phyloP scores from a whole-genome alignment of 2,888 invertebrate genomes.

The Pemphredon lugubris region DNA sequence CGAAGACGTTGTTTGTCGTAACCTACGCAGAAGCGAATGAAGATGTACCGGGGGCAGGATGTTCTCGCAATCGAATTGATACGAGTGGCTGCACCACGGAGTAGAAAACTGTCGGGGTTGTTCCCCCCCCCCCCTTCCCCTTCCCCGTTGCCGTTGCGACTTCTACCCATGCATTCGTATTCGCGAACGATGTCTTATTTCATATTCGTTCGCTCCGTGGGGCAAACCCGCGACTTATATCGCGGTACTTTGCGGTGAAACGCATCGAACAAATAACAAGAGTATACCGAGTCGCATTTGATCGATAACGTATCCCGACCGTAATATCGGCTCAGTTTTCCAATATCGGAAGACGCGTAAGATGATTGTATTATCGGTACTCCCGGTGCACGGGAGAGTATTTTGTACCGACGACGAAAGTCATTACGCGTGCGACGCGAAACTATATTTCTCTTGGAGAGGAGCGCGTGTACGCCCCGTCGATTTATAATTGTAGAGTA shows the following conservation, averaged over 20 bases:
- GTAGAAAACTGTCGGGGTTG: constrained; percentile 17
- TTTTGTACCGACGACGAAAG: no score
- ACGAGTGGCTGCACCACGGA: constrained; percentile 28
- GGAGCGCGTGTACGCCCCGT: no score
- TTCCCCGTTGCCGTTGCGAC: background rate
- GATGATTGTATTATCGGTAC: background rate
- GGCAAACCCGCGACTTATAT: background rate
- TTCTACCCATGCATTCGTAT: constrained; percentile 20
- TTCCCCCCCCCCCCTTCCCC: no score
- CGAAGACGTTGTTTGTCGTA: constrained; percentile 41
- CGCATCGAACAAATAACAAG: constrained; percentile 16
- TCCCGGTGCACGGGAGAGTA: no score
- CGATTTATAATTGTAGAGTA: no score
- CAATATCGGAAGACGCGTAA: no score
- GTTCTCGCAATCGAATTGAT: constrained; percentile 56
- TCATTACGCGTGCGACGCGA: no score
- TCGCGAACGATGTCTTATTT: constrained; percentile 6
- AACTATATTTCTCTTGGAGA: no score
- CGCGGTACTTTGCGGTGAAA: constrained; percentile 3
- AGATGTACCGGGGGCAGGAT: constrained; percentile 38
- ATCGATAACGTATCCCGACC: constrained; percentile 30
- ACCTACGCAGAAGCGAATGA: constrained; percentile 45
- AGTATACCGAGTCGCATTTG: constrained; percentile 2
- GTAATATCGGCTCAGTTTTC: background rate
- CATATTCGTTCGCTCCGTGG: background rate